phyloP scores from a whole-genome alignment of 2,888 invertebrate species.

The Gastrophysa polygoni region DNA sequence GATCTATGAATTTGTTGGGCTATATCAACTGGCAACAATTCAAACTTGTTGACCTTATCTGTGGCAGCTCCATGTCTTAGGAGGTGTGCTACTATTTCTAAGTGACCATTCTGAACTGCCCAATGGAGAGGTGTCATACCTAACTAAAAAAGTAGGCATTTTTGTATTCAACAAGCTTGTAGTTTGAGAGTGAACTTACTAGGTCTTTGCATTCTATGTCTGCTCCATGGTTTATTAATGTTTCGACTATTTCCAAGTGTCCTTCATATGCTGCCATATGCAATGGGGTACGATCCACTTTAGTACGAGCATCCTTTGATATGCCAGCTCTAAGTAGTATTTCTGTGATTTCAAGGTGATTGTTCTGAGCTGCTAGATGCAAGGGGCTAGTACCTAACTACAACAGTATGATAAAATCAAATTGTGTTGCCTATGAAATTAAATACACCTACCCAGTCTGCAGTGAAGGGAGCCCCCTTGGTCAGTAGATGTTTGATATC shows the following conservation, averaged over 20 bases:
- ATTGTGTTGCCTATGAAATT: no score
- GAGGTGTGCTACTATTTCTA: conserved; percentile 70
- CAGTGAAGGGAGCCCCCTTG: conserved; percentile 88
- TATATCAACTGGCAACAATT: conserved; percentile 71
- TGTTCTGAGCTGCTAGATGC: conserved; percentile 84
- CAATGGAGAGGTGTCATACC: conserved; percentile 94
- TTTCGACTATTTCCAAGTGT: conserved; percentile 73
- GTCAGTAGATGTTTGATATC: conserved; percentile 79
- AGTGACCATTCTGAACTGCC: conserved; percentile 86
- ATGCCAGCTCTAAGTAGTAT: conserved; percentile 85
- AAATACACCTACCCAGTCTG: conserved; percentile 87
- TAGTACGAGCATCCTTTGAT: conserved; percentile 86
- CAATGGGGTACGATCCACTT: conserved; percentile 89
- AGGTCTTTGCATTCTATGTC: conserved; percentile 79
- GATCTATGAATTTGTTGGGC: conserved; percentile 69
- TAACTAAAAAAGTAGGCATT: conserved; percentile 62
- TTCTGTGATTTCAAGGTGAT: conserved; percentile 79
- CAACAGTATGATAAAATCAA: no score
- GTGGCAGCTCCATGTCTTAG: conserved; percentile 77
- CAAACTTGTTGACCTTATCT: conserved; percentile 72
- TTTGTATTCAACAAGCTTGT: background rate
- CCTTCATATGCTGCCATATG: conserved; percentile 90
- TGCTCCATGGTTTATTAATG: conserved; percentile 72
- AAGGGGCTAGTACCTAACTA: conserved; percentile 89
- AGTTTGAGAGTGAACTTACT: conserved; percentile 59